Percentiles rank a stretch among this genome's conserved stretches.
Conservation (phyloP, 37 sponge, comb jelly and placozoan species). For the Beroe forskalii region DNA sequence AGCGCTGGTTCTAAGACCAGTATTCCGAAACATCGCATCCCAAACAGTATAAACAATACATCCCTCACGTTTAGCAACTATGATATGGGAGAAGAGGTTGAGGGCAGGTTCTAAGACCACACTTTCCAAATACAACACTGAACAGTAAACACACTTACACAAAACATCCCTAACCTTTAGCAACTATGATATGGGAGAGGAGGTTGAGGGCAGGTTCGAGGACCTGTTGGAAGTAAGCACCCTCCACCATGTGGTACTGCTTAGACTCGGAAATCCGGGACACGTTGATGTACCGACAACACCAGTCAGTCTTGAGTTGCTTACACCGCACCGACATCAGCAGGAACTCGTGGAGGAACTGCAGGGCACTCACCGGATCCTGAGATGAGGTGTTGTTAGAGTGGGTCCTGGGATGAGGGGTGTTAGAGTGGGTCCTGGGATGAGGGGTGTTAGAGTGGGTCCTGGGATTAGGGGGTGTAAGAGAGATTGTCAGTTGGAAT, state of each 20-base stretch:
- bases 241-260: conserved; percentile 55
- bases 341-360: conserved; percentile 63
- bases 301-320: conserved; percentile 41
- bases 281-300: conserved; percentile 36
- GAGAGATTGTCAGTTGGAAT: no score
- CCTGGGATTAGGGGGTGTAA: no score
- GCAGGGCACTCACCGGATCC: conserved; percentile 56
- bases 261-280: conserved; percentile 21
- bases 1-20: no score
- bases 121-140: no score
- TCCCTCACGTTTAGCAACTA: background rate
- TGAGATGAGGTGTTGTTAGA: background rate
- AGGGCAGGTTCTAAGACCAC: no score
- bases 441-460: no score
- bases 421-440: no score
- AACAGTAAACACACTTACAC: no score
- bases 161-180: no score
- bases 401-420: background rate
- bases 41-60: no score
- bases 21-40: no score
- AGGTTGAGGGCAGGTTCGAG: conserved; percentile 63
- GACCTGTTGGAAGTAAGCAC: conserved; percentile 48
- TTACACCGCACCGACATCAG: conserved; percentile 46
- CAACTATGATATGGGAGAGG: conserved; percentile 4
- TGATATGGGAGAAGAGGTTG: background rate